Conservation (phyloP, 2,797 vertebrate genomes). For the Mionectes olivaceus region DNA sequence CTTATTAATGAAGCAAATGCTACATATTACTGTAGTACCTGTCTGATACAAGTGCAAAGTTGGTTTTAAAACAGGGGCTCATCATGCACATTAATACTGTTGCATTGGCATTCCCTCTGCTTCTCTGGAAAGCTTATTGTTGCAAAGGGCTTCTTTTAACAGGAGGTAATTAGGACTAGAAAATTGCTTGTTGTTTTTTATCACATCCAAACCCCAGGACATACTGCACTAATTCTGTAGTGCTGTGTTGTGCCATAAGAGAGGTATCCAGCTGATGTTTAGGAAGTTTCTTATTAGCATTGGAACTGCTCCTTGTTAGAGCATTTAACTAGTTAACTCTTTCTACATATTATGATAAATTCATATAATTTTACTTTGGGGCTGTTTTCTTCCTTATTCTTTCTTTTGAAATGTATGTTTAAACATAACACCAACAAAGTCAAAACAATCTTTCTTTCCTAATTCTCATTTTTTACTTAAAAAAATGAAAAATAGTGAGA, state of each 20-base stretch:
- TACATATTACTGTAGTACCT: neutral
- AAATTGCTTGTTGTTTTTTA: conserved; percentile 60
- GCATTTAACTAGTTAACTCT: neutral
- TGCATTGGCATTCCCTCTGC: neutral
- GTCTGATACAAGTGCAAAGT: neutral
- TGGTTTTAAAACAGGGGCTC: neutral
- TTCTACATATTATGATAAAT: neutral
- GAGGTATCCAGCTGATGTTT: neutral
- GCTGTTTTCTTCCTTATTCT: neutral
- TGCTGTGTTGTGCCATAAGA: neutral
- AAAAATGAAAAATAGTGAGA: neutral
- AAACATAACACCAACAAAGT: neutral
- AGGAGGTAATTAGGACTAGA: conserved; percentile 63
- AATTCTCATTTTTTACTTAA: neutral
- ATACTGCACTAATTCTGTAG: conserved; percentile 8
- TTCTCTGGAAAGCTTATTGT: conserved; percentile 40
- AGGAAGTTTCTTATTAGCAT: neutral
- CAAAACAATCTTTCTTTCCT: neutral
- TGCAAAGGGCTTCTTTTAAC: conserved; percentile 45
- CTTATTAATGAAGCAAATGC: neutral
- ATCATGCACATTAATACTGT: neutral
- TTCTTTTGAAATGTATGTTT: neutral
- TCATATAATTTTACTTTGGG: neutral
- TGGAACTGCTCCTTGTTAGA: conserved; percentile 16
- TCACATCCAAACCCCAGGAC: conserved; percentile 36